phyloP scores from a whole-genome alignment of 2,888 invertebrate genomes.

The Operophtera brumata region DNA sequence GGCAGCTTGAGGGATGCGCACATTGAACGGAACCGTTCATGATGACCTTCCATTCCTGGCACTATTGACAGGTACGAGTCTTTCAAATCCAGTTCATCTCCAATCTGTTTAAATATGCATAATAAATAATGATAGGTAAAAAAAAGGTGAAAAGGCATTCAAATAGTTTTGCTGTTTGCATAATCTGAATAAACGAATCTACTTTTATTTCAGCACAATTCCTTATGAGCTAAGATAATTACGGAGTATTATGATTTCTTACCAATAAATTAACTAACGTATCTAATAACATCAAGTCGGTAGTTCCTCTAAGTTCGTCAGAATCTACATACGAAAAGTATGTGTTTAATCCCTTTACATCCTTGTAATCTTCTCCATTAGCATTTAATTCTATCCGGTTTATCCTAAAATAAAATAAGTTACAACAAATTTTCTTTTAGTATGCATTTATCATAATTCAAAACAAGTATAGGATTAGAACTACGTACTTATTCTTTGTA shows the following conservation, averaged over 20 bases:
- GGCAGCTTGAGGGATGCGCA: constrained; percentile 51
- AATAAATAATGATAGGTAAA: no score
- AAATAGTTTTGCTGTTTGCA: no score
- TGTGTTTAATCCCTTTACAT: constrained; percentile 40
- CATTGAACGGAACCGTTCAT: constrained; percentile 42
- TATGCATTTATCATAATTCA: constrained; percentile 1
- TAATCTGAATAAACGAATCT: no score
- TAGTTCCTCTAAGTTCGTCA: constrained; percentile 55
- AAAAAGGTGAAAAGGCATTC: no score
- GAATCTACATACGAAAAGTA: constrained; percentile 48
- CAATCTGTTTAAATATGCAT: no score
- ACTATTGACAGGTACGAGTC: constrained; percentile 46
- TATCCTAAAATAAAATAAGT: constrained; percentile 27
- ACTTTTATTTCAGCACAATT: no score
- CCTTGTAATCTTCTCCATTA: constrained; percentile 12
- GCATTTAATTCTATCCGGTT: constrained; percentile 21
- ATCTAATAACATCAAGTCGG: constrained; percentile 49
- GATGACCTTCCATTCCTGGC: constrained; percentile 56
- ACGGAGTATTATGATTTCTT: no score
- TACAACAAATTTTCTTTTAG: neutral
- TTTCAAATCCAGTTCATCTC: constrained; percentile 45
- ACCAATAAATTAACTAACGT: constrained; percentile 36
- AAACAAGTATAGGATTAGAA: neutral
- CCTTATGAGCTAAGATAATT: no score
- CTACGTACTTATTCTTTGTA: constrained; percentile 9